phyloP scores from a whole-genome alignment of 1,140 invertebrate species.

The Cotesia glomerata region DNA sequence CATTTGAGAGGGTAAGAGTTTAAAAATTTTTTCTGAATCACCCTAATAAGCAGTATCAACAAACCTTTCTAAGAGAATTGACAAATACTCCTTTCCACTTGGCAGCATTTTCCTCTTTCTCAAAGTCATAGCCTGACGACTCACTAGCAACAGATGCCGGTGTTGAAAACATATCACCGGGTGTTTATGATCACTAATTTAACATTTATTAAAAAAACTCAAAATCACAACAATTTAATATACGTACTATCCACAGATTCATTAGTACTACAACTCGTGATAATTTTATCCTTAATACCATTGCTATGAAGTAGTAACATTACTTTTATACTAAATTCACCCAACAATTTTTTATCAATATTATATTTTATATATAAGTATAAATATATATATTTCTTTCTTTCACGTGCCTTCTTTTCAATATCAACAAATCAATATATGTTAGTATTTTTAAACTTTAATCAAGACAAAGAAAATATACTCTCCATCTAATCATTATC shows the following conservation, averaged over 20 bases:
- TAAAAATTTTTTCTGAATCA: too few relatives aligned
- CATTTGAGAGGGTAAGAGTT: too few relatives aligned
- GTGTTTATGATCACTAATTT: slow-evolving; percentile 1
- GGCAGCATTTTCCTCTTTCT: slow-evolving; percentile 82
- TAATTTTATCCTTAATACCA: too few relatives aligned
- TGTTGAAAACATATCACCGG: slow-evolving; percentile 65
- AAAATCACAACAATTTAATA: slow-evolving; percentile 11
- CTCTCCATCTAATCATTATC: neutral
- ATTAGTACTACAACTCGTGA: neutral
- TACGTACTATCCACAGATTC: neutral
- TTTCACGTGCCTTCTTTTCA: too few relatives aligned
- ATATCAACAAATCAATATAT: too few relatives aligned
- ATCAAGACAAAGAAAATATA: neutral
- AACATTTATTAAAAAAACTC: neutral
- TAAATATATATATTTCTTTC: too few relatives aligned
- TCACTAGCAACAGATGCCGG: slow-evolving; percentile 65
- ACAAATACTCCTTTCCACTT: slow-evolving; percentile 92
- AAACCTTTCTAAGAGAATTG: slow-evolving; percentile 76
- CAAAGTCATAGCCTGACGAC: slow-evolving; percentile 82
- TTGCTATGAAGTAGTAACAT: too few relatives aligned
- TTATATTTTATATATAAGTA: too few relatives aligned
- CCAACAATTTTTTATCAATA: too few relatives aligned
- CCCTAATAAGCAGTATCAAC: too few relatives aligned
- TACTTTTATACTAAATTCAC: too few relatives aligned
- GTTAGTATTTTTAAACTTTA: neutral